Evolutionary conservation across 2,888 invertebrate genomes (phyloP), one percentile per base, ranked within the genome.

Genomic region (Ormyrus labotus): DNA sequence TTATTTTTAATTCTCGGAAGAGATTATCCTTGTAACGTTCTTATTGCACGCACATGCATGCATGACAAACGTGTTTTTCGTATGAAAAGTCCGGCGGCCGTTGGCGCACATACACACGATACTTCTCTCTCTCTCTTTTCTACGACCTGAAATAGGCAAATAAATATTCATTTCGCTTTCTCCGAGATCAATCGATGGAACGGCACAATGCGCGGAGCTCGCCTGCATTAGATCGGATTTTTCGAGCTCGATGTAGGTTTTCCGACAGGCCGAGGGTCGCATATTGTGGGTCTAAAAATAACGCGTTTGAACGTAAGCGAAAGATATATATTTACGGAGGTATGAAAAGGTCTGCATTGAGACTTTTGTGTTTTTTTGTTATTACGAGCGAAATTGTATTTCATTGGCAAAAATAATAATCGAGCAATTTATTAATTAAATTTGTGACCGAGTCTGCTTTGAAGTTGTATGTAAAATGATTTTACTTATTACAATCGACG

Each of bases 91-190:
- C n/a, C 11, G 7, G 63, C 45, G 5, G 9, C 58, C 19, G 11
- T n/a, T 45, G 34, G 10, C 34, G 58, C 58, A 2, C n/a, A 53
- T 13, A 10, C 34, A 34, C 34, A 34, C 34, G 34, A 34, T 34
- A 34, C 34, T 3, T 57, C 45, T 8, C 53, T 58, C 53, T 58
- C 65, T 50, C 45, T 19, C 64, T 58, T 11, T 50, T 58, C 58
- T 58, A 45, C 50, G 53, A 60, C n/a, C 67, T 61, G 34, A 60
- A 63, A 73, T 68, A 63, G 68, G 68, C 48, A 13, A 55, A 73
- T 73, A 73, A 78, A 78, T 73, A 78, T 72, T 78, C 67, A 78
- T 67, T 67, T 72, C n/a, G 11, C 53, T 61, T 61, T 45, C n/a
- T 9, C 10, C 34, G 4, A 34, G 34, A 34, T 34, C 51, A 19